These are phyloP conservation scores for Anastrepha ludens DNA, from an alignment of 1,140 invertebrate species.

Conservation along the genomic window DNA sequence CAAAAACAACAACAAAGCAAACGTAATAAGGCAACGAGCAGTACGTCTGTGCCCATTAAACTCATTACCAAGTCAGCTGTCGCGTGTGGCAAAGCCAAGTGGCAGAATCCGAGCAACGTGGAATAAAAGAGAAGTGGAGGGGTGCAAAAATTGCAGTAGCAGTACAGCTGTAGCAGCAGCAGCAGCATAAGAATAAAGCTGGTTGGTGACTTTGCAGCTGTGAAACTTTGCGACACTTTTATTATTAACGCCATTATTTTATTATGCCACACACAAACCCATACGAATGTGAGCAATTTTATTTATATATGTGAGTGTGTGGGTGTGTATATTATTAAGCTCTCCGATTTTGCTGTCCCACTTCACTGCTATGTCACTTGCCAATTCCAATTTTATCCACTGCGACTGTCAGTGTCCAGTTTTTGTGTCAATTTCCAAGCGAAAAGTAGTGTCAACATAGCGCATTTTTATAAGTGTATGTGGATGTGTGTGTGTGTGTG, in stretches of 20 bases:
- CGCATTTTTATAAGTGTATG: not conserved
- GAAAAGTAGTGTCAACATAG: not conserved
- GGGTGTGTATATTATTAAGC: not conserved
- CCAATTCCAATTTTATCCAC: not conserved
- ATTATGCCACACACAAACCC: not conserved
- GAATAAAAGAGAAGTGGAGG: not conserved
- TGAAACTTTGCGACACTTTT: slow-evolving; percentile 42
- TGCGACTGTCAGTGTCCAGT: slow-evolving; percentile 29
- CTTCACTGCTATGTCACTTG: not conserved
- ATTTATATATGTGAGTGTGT: not conserved
- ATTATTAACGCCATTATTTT: slow-evolving; percentile 47
- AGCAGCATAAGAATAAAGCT: not conserved
- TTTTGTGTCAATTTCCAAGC: slow-evolving; percentile 23
- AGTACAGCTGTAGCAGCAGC: not conserved
- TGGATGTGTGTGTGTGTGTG: not conserved
- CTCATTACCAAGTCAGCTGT: slow-evolving; percentile 52
- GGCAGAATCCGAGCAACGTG: slow-evolving; percentile 33
- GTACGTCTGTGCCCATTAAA: slow-evolving; percentile 28
- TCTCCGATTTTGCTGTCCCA: not conserved
- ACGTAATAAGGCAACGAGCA: not conserved
- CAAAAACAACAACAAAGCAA: not conserved
- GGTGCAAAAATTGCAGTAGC: not conserved
- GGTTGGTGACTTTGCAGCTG: not conserved
- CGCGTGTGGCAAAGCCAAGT: slow-evolving; percentile 27
- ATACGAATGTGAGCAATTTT: not conserved